Base-by-base conservation (phyloP, 2,888 invertebrate genomes). In the Troides helena region DNA sequence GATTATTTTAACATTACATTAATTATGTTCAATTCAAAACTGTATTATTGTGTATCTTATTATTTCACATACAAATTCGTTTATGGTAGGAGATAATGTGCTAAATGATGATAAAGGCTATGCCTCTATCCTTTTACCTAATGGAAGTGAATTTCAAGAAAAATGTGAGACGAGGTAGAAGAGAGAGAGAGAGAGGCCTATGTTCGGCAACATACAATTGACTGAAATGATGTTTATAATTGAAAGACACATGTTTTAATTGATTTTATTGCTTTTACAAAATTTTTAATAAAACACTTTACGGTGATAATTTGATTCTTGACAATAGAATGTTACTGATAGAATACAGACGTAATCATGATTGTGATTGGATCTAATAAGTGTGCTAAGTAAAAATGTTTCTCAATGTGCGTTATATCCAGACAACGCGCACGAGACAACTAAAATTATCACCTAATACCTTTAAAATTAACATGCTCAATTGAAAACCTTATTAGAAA, bases 391-490 rank as follows among this genome's bases (percentile, higher is more conserved):
- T 74, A 77, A 80, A 76, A 78, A 76, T 74, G 77, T 79, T 85
- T 87, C 90, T 92, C 91, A 87, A 77, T 84, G 83, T 82, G 78
- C 88, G 88, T 92, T 92, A 89, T 89, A 76, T 78, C 88, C 83
- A 86, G 89, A 91, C 84, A 92, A 92, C 81, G 88, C 80, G 87
- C 78, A 88, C 71, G 92, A 92, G 84, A 89, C 88, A 80, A 74
- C 25, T 56, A 65, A 83, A 74, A 82, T 85, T 85, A 82, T 81
- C 85, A 87, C 86, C 85, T 78, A 74, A 84, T 82, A 81, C 6
- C 8, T 74, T 81, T 59, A 21, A 83, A 83, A 84, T 83, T 79
- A 80, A 84, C 88, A 89, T 88, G 89, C 87, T 75, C 85, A 77
- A 81, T 84, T 79, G 79, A 79, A 83, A 82, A 82, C 83, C 77